A percentile compares a stretch with the other conserved stretches of the same genome.
phyloP scores from a whole-genome alignment of 1,140 invertebrate genomes.

The Zaprionus lachaisei region DNA sequence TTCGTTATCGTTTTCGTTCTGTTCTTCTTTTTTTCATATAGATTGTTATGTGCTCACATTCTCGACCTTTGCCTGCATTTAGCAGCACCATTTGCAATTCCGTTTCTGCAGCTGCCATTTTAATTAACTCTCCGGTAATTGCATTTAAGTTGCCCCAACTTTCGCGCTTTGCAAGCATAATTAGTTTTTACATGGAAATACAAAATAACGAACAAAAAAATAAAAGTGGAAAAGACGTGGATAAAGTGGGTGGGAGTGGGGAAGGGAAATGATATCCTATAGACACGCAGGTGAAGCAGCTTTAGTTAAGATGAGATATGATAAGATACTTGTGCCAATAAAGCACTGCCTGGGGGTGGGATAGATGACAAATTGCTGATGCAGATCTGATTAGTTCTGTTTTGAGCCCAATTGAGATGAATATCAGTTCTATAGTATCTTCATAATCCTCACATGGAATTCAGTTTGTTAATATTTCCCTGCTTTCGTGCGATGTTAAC shows the following conservation, averaged over 20 bases:
- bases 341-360: too few relatives aligned
- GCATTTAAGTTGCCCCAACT: constrained; percentile 24
- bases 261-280: not conserved
- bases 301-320: too few relatives aligned
- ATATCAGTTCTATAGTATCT: too few relatives aligned
- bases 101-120: constrained; percentile 25
- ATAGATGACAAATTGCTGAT: too few relatives aligned
- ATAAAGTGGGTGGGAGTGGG: not conserved
- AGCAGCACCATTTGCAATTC: constrained; percentile 13
- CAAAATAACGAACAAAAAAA: not conserved
- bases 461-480: too few relatives aligned
- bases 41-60: constrained; percentile 12
- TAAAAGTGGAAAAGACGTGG: not conserved
- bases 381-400: too few relatives aligned
- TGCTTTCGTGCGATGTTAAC: too few relatives aligned
- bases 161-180: constrained; percentile 1
- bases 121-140: constrained; percentile 29
- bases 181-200: constrained; percentile 3
- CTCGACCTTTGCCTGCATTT: constrained; percentile 17
- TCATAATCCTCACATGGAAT: too few relatives aligned
- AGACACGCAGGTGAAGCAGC: not conserved
- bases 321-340: too few relatives aligned
- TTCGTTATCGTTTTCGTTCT: too few relatives aligned
- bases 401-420: too few relatives aligned
- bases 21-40: not conserved